A percentile compares a stretch with the other conserved stretches of the same genome.
Conservation (phyloP, 1,140 invertebrate species). For the Nasonia vitripennis region DNA sequence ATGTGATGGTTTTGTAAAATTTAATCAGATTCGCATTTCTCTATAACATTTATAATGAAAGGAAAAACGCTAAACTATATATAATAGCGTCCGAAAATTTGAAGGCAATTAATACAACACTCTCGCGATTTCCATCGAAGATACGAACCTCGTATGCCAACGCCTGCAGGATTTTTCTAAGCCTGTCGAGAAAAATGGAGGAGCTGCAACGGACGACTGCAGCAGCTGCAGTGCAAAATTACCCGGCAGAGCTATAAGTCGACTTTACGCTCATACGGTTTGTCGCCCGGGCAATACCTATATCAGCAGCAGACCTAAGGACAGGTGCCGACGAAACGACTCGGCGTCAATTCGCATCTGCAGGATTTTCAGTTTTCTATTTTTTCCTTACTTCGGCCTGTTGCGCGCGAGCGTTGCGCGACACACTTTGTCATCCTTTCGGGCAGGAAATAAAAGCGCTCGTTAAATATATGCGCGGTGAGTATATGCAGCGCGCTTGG, state of each 20-base stretch:
- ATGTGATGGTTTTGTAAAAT: no score
- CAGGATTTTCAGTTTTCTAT: slow-evolving; percentile 13
- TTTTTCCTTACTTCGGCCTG: background rate
- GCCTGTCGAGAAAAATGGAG: slow-evolving; percentile 8
- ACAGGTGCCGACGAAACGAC: slow-evolving; percentile 30
- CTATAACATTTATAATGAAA: no score
- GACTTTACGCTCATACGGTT: slow-evolving; percentile 1
- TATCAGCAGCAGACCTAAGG: background rate
- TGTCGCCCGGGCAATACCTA: slow-evolving; percentile 22
- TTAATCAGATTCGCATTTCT: no score
- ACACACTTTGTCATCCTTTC: no score
- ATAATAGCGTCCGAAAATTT: no score
- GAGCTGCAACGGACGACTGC: background rate
- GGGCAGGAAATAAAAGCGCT: no score
- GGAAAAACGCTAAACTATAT: background rate
- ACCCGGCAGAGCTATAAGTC: slow-evolving; percentile 5
- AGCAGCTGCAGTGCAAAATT: slow-evolving; percentile 44
- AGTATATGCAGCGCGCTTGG: no score
- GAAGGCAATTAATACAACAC: background rate
- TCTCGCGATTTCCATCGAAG: background rate
- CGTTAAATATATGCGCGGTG: no score
- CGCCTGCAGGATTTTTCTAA: slow-evolving; percentile 32
- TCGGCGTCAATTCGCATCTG: slow-evolving; percentile 20
- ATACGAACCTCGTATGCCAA: background rate
- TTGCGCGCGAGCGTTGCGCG: no score